These are phyloP conservation scores for Rhagonycha lutea DNA, from an alignment of 2,888 invertebrate species.

Conservation along the genomic window DNA sequence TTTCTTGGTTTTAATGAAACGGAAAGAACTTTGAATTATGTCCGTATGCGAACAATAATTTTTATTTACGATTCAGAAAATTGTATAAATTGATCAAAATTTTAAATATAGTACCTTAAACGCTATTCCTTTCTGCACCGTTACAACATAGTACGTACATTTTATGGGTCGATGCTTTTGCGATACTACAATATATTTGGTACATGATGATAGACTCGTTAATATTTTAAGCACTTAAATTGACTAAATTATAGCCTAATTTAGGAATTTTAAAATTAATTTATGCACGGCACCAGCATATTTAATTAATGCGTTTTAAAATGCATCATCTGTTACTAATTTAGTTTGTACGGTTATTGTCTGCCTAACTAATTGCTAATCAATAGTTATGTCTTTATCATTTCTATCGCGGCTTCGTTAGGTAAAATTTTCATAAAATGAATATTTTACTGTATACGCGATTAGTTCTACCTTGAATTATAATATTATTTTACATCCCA, in stretches of 20 bases:
- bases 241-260: neutral
- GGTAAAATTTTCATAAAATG: neutral
- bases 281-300: neutral
- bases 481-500: neutral
- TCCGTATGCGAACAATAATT: neutral
- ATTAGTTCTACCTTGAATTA: neutral
- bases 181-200: neutral
- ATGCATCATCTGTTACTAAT: neutral
- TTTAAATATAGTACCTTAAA: neutral
- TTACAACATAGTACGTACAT: too few species aligned
- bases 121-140: too few species aligned
- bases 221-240: neutral
- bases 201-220: neutral
- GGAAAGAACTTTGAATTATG: neutral
- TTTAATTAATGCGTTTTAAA: neutral
- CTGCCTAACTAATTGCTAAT: neutral
- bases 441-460: neutral
- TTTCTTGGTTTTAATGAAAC: constrained; percentile 8
- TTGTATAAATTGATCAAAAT: neutral
- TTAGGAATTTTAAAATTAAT: neutral
- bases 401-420: neutral
- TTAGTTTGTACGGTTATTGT: neutral
- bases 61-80: neutral
- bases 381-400: neutral
- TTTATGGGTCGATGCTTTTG: neutral